Conservation (phyloP, 2,113 vertebrate species). For the Urocolius indicus region DNA sequence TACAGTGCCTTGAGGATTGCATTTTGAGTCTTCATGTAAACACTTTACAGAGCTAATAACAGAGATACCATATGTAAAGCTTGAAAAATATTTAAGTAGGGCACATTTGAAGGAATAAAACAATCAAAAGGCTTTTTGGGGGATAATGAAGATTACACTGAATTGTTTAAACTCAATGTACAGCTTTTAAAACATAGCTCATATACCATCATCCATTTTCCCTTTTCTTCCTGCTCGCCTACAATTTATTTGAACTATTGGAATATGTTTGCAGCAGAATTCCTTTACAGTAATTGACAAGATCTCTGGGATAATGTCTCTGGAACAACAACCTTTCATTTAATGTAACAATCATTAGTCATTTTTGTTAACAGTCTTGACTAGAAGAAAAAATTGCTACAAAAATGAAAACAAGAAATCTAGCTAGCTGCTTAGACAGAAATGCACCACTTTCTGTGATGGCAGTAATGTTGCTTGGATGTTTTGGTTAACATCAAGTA, state of each 20-base stretch:
- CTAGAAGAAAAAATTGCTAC: neutral
- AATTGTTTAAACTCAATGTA: conserved; percentile 61
- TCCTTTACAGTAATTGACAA: conserved; percentile 6
- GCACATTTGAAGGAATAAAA: conserved; percentile 67
- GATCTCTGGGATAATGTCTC: conserved; percentile 27
- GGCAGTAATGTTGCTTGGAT: neutral
- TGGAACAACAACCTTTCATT: conserved; percentile 44
- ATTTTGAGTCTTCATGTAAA: conserved; percentile 44
- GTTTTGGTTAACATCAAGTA: neutral
- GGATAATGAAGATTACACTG: conserved; percentile 65
- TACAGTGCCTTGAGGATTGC: conserved; percentile 53
- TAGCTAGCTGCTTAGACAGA: neutral
- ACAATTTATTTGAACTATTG: neutral
- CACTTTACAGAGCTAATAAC: conserved; percentile 68
- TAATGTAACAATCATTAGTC: neutral
- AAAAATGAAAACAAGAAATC: neutral
- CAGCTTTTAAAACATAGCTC: conserved; percentile 56
- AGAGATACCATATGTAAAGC: conserved; percentile 37
- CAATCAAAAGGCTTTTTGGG: conserved; percentile 68
- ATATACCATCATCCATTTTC: neutral
- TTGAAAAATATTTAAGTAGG: conserved; percentile 62
- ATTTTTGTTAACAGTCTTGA: conserved; percentile 25
- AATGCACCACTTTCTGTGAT: neutral
- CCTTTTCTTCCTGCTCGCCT: neutral
- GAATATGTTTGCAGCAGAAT: conserved; percentile 35